Evolutionary conservation across 2,888 invertebrate genomes (phyloP).

Genomic region (Trachelus tabidus): DNA sequence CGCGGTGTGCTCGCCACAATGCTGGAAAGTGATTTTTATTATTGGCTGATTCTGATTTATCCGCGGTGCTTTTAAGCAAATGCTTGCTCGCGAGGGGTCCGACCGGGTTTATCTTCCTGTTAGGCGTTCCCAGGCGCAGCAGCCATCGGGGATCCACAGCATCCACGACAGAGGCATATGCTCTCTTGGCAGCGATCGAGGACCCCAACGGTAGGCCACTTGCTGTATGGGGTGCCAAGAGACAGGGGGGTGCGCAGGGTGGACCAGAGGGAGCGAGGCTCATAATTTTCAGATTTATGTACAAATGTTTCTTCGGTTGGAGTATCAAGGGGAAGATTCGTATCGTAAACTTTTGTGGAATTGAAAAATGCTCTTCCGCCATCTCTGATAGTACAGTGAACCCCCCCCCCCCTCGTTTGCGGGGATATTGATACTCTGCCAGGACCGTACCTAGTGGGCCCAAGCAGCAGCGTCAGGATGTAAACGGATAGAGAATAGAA

Average conservation of each 20-base stretch:
- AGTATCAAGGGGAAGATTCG: constrained; percentile 47
- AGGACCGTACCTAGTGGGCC: no score
- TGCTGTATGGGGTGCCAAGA: background rate
- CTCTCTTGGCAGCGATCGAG: no score
- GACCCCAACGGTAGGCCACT: no score
- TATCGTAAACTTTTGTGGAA: constrained; percentile 62
- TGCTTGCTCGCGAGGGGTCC: constrained; percentile 25
- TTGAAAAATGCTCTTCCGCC: constrained; percentile 61
- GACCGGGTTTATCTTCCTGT: constrained; percentile 60
- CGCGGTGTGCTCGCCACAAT: constrained; percentile 47
- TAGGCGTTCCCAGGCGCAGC: constrained; percentile 62
- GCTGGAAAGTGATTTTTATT: constrained; percentile 67
- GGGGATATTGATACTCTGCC: no score
- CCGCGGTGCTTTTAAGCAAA: constrained; percentile 23
- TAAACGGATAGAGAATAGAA: no score
- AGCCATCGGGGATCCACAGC: constrained; percentile 34
- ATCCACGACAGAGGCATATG: background rate
- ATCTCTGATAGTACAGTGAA: no score
- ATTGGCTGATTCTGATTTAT: constrained; percentile 64
- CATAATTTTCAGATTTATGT: constrained; percentile 66
- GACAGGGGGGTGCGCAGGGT: constrained; percentile 2
- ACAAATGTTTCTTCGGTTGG: constrained; percentile 57
- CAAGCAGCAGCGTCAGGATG: no score
- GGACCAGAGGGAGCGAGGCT: constrained; percentile 36
- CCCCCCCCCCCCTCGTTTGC: no score